Base-by-base conservation (phyloP, 1,140 invertebrate species). In the Rhopalosiphum maidis region DNA sequence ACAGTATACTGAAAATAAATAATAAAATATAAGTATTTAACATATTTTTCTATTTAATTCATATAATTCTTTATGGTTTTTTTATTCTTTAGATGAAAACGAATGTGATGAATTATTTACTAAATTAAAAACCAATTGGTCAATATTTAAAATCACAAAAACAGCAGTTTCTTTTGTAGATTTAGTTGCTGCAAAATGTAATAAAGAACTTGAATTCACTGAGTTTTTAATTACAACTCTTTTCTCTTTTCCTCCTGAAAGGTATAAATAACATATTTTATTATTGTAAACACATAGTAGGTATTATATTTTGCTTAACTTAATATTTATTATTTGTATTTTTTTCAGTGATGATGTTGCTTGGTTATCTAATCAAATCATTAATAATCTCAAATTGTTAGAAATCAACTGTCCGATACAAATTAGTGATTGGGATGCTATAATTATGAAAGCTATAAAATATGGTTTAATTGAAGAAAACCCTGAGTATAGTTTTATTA, bases 301-400 rank as follows among this genome's bases (percentile, higher is more conserved):
- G 30, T 87, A 86, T 55, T 89, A 23, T 25, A 89, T 89, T 89
- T n/a, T 92, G 30, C 25, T 77, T 55, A 43, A 90, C 25, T 7
- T 43, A 25, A 51, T 91, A 46, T 48, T 82, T 82, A 91, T 82
- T 46, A 9, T 1, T 35, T 21, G 18, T 55, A 43, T 43, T 41
- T 37, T 43, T 90, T 93, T 86, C 41, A 93, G 91, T 54, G n/a
- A 82, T 25, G 46, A 92, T 83, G 9, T 55, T 51, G 4, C 18
- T 93, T 93, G 91, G 91, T n/a, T 93, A 83, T 85, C 91, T 37
- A 55, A 55, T 86, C 77, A 93, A 93, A 86, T 93, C 55, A 55
- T 93, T 30, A 93, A 54, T 41, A 93, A 41, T 55, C 55, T 86
- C 1, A 93, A 60, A 86, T 46, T 93, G 25, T 93, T 93, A 22